Percentiles rank a stretch among this genome's conserved stretches.
Conservation (phyloP, 2,888 invertebrate genomes). For the Callyntrura guangdongensis region DNA sequence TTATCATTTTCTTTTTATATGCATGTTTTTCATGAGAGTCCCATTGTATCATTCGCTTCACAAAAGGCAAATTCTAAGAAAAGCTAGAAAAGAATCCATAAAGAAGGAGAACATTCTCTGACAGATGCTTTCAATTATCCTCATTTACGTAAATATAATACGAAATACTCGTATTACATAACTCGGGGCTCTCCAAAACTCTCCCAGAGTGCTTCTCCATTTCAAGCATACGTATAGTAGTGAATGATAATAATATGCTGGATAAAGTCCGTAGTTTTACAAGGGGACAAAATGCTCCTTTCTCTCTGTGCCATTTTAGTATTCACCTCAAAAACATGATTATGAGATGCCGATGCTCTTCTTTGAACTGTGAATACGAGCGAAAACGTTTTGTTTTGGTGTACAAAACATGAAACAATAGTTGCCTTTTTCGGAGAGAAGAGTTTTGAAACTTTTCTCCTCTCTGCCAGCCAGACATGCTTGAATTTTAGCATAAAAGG, state of each 20-base stretch:
- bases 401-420: not conserved
- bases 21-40: not conserved
- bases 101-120: constrained; percentile 52
- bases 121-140: constrained; percentile 74
- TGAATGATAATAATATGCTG: not conserved
- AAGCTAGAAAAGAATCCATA: constrained; percentile 48
- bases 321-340: not conserved
- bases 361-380: not conserved
- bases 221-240: constrained; percentile 3
- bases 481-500: too few species aligned
- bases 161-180: constrained; percentile 48
- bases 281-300: constrained; percentile 20
- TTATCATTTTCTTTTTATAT: constrained; percentile 40
- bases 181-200: constrained; percentile 39
- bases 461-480: constrained; percentile 14
- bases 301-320: not conserved
- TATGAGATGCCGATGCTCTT: not conserved
- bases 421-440: constrained; percentile 36
- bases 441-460: constrained; percentile 61
- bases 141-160: constrained; percentile 49
- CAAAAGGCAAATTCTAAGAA: constrained; percentile 44
- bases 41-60: constrained; percentile 57
- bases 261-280: not conserved
- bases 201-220: constrained; percentile 30
- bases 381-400: too few species aligned